These are phyloP conservation scores for Catajapyx aquilonaris DNA, from an alignment of 1,140 invertebrate species.

Conservation along the genomic window DNA sequence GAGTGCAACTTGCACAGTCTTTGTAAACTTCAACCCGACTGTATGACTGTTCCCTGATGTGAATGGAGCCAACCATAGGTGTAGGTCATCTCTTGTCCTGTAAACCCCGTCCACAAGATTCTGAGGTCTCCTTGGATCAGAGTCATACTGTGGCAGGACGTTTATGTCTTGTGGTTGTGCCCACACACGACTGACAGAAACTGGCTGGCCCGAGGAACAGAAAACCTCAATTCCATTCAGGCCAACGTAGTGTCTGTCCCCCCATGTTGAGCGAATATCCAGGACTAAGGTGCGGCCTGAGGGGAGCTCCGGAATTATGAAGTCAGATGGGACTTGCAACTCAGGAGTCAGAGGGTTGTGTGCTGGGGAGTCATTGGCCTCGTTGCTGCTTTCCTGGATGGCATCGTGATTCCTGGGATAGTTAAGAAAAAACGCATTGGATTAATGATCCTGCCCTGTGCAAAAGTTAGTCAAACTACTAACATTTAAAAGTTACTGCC, in stretches of 20 bases:
- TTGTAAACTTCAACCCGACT: constrained; percentile 33
- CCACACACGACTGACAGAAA: constrained; percentile 29
- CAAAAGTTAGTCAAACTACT: too few relatives aligned
- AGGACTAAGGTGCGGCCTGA: constrained; percentile 38
- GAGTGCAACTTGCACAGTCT: constrained; percentile 35
- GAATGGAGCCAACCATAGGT: constrained; percentile 50
- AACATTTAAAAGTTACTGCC: too few relatives aligned
- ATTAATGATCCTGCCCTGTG: too few relatives aligned
- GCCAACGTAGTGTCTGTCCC: constrained; percentile 59
- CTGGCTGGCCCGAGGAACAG: constrained; percentile 32
- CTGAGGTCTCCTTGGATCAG: constrained; percentile 32
- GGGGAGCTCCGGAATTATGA: constrained; percentile 49
- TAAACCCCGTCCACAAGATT: constrained; percentile 49
- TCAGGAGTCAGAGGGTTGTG: too few relatives aligned
- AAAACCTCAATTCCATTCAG: constrained; percentile 63
- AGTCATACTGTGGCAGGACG: constrained; percentile 30
- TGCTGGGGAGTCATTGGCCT: too few relatives aligned
- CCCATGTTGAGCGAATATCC: constrained; percentile 55
- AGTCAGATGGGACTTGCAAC: too few relatives aligned
- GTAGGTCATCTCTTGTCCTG: constrained; percentile 47
- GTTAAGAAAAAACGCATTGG: too few relatives aligned
- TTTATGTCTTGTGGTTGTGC: constrained; percentile 36
- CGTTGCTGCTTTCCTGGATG: too few relatives aligned
- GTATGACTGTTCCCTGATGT: constrained; percentile 29
- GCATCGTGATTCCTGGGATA: too few relatives aligned